These are phyloP conservation scores for Limulus polyphemus DNA, from an alignment of 2,888 invertebrate species.

Conservation along the genomic window DNA sequence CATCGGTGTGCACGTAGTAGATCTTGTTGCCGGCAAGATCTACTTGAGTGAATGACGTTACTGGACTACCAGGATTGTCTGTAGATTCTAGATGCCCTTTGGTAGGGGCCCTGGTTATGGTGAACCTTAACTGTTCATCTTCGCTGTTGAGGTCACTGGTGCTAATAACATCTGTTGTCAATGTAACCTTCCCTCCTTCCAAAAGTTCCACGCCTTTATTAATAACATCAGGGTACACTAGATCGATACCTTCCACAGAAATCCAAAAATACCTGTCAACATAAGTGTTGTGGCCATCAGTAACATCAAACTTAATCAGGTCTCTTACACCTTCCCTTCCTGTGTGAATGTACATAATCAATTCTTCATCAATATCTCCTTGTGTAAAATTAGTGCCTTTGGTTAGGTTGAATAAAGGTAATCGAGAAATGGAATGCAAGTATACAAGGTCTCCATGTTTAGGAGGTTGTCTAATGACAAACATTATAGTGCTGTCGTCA, in stretches of 20 bases:
- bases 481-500: constrained; percentile 32
- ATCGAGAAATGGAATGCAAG: constrained; percentile 9
- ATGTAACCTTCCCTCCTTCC: constrained; percentile 33
- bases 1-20: constrained; percentile 34
- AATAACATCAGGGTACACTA: constrained; percentile 33
- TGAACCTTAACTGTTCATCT: constrained; percentile 33
- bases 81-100: constrained; percentile 34
- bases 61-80: constrained; percentile 31
- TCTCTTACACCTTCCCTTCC: constrained; percentile 35
- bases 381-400: constrained; percentile 36
- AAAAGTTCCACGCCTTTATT: constrained; percentile 35
- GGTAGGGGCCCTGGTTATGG: constrained; percentile 34
- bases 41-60: constrained; percentile 35
- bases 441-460: constrained; percentile 32
- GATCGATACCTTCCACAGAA: constrained; percentile 34
- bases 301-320: constrained; percentile 37
- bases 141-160: constrained; percentile 35
- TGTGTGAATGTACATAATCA: constrained; percentile 33
- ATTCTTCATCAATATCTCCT: constrained; percentile 32
- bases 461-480: constrained; percentile 33
- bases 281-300: constrained; percentile 36
- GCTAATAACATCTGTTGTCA: constrained; percentile 35
- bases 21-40: constrained; percentile 36
- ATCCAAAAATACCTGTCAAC: constrained; percentile 36
- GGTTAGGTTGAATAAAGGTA: constrained; percentile 30